These are phyloP conservation scores for Crotalus tigris DNA, from an alignment of 2,113 vertebrate species.

Conservation along the genomic window DNA sequence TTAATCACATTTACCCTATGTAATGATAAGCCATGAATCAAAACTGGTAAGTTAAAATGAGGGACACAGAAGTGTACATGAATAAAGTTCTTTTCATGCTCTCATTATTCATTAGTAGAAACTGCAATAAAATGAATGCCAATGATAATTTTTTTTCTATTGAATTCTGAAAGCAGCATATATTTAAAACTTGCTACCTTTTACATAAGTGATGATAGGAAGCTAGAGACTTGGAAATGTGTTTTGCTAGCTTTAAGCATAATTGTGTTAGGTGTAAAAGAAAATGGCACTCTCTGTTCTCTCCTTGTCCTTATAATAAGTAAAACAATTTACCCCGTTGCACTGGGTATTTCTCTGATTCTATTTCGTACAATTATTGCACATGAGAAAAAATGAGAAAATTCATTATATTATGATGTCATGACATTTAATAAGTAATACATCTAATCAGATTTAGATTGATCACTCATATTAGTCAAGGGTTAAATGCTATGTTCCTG, in stretches of 20 bases:
- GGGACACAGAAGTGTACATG: conserved; percentile 11
- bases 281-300: neutral
- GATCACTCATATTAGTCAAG: neutral
- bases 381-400: neutral
- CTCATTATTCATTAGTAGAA: conserved; percentile 17
- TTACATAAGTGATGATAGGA: neutral
- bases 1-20: conserved; percentile 21
- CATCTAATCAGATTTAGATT: neutral
- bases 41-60: conserved; percentile 28
- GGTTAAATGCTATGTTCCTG: neutral
- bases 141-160: neutral
- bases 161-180: neutral
- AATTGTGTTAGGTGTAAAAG: neutral
- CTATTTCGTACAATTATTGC: neutral
- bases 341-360: neutral
- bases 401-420: neutral
- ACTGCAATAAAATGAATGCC: conserved; percentile 3
- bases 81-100: conserved; percentile 25
- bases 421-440: neutral
- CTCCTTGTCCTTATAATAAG: neutral
- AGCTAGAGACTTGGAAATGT: neutral
- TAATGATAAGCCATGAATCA: conserved; percentile 21
- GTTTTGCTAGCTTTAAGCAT: neutral
- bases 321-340: neutral
- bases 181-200: neutral